These are phyloP conservation scores for Brachyhypopomus occidentalis DNA, from an alignment of 2,113 vertebrate genomes.

Conservation along the genomic window DNA sequence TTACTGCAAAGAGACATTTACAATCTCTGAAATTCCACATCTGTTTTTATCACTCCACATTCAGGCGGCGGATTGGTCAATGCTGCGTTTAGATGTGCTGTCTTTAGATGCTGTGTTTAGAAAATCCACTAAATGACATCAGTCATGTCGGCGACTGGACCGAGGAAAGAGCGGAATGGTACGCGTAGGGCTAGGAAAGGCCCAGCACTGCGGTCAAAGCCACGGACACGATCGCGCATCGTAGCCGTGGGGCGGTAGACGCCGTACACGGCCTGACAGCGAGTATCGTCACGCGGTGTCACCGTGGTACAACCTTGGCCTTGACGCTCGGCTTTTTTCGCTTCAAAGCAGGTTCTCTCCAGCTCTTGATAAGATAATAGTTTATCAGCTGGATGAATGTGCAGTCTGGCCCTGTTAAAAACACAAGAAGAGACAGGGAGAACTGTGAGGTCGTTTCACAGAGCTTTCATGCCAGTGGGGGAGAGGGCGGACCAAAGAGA, in stretches of 20 bases:
- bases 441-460: no score
- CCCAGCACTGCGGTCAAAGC: slow-evolving; percentile 6
- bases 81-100: slow-evolving; percentile 30
- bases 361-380: neutral
- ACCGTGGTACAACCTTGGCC: neutral
- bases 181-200: slow-evolving; percentile 1
- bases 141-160: slow-evolving; percentile 48
- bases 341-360: neutral
- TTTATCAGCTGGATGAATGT: neutral
- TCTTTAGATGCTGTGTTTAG: slow-evolving; percentile 1
- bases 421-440: neutral
- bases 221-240: neutral
- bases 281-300: neutral
- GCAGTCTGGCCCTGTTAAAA: neutral
- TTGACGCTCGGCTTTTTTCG: neutral
- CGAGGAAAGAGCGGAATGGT: slow-evolving; percentile 25
- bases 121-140: slow-evolving; percentile 51
- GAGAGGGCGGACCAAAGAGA: neutral
- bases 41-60: neutral
- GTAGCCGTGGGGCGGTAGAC: neutral
- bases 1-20: neutral
- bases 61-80: slow-evolving; percentile 44
- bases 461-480: neutral
- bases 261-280: neutral
- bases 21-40: neutral